Base-by-base conservation (phyloP, 1,140 invertebrate genomes). In the Daktulosphaira vitifoliae region DNA sequence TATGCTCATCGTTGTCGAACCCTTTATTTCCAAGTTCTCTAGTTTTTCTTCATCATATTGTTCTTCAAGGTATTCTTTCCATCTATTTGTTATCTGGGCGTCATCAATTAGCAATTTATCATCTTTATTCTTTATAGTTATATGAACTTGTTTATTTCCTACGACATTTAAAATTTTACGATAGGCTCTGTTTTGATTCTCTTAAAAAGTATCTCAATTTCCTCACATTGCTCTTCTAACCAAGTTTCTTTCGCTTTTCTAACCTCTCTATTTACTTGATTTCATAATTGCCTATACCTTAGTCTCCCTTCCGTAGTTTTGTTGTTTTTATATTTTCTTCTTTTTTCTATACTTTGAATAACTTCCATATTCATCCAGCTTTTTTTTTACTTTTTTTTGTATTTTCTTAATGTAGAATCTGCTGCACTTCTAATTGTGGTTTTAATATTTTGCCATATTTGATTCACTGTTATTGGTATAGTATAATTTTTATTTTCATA, bases 11-110 rank as follows among this genome's bases (percentile, higher is more conserved):
- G 16, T 51, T 51, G 25, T 33, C n/a, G 2, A 18, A 2, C n/a
- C 49, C n/a, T 18, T 7, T 33, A 51, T 51, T 51, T 51, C 26
- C n/a, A 2, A 33, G 26, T 44, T 44, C 9, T 49, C 23, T 18
- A 65, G 29, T 16, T 65, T 50, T 37, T 65, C 64, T 65, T 48
- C 64, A 33, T 33, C 37, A 39, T 65, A 52, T 37, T 51, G 20
- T 51, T 65, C 64, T 50, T 65, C 64, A 22, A 65, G n/a, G 37
- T 65, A 65, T 20, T 65, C 62, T 51, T 65, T 65, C 64, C 64
- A 65, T 39, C 64, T 65, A 25, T 65, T 20, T n/a, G 64, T 37
- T 33, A 23, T 33, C 23, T 46, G 18, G 6, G 5, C 37, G n/a
- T 42, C n/a, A 25, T 65, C 46, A 65, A 65, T 29, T 48, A 65